phyloP scores from a whole-genome alignment of 2,888 invertebrate species.

The Herminia tarsipennalis region DNA sequence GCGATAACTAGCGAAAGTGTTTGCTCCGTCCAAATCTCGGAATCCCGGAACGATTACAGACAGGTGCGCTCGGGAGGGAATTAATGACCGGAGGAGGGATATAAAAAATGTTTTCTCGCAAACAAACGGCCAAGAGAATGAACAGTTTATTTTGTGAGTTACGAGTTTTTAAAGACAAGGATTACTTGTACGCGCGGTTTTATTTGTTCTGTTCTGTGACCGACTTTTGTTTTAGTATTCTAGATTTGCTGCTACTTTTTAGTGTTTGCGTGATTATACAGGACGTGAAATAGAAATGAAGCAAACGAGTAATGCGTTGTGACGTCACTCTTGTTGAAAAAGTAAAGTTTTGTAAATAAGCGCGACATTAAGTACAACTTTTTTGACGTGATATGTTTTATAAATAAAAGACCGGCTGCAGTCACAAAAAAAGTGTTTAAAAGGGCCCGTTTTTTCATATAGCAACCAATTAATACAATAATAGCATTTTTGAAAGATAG shows the following conservation, averaged over 20 bases:
- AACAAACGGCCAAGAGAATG: slow-evolving; percentile 31
- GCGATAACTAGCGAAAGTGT: slow-evolving; percentile 48
- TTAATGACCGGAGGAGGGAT: slow-evolving; percentile 49
- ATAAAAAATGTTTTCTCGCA: slow-evolving; percentile 42
- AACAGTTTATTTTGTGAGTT: slow-evolving; percentile 43
- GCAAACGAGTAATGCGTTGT: too few species aligned
- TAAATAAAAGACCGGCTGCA: too few species aligned
- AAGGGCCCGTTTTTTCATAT: too few species aligned
- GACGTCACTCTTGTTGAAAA: too few species aligned
- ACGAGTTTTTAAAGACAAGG: slow-evolving; percentile 39
- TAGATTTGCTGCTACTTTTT: slow-evolving; percentile 1
- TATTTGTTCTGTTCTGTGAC: slow-evolving; percentile 22
- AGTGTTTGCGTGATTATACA: not conserved
- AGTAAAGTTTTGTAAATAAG: too few species aligned
- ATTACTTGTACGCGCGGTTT: slow-evolving; percentile 33
- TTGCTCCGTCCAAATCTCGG: slow-evolving; percentile 41
- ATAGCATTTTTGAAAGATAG: too few species aligned
- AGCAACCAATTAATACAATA: too few species aligned
- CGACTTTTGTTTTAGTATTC: slow-evolving; percentile 3
- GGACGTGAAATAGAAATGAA: too few species aligned
- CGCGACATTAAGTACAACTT: too few species aligned
- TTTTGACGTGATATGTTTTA: too few species aligned
- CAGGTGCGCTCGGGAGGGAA: slow-evolving; percentile 51
- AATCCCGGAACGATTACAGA: slow-evolving; percentile 49
- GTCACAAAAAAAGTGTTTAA: too few species aligned